Percentiles rank a stretch among this genome's conserved stretches.
phyloP scores from a whole-genome alignment of 2,797 vertebrate species.

The Arctocebus calabarensis region DNA sequence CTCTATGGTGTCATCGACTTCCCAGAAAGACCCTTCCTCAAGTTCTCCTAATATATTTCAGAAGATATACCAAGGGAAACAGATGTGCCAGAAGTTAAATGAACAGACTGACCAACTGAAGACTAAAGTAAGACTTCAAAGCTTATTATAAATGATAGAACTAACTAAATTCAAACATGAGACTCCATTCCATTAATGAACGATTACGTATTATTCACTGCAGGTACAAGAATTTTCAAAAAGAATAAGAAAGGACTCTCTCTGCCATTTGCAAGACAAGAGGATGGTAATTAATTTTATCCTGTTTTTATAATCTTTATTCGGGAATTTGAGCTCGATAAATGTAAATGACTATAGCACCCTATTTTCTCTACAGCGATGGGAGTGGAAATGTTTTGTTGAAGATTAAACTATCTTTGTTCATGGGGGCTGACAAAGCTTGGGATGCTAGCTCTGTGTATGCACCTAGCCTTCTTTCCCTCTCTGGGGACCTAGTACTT shows the following conservation, averaged over 20 bases:
- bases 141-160: constrained; percentile 25
- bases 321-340: neutral
- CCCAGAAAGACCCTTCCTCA: constrained; percentile 50
- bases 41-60: constrained; percentile 74
- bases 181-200: neutral
- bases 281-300: constrained; percentile 89
- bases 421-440: neutral
- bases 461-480: neutral
- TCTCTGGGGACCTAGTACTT: neutral
- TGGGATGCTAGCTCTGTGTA: neutral
- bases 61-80: constrained; percentile 89
- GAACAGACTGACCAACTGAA: constrained; percentile 92
- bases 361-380: neutral
- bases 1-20: constrained; percentile 48
- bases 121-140: constrained; percentile 88
- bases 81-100: constrained; percentile 91
- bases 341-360: neutral
- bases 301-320: neutral
- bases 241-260: constrained; percentile 83
- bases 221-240: constrained; percentile 94
- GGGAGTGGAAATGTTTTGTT: neutral
- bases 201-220: constrained; percentile 45
- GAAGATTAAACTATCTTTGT: neutral
- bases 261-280: constrained; percentile 87
- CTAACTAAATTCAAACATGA: neutral